A percentile compares a stretch with the other conserved stretches of the same genome.
These are phyloP conservation scores for Eciton burchellii DNA, from an alignment of 1,140 invertebrate genomes.

Conservation along the genomic window DNA sequence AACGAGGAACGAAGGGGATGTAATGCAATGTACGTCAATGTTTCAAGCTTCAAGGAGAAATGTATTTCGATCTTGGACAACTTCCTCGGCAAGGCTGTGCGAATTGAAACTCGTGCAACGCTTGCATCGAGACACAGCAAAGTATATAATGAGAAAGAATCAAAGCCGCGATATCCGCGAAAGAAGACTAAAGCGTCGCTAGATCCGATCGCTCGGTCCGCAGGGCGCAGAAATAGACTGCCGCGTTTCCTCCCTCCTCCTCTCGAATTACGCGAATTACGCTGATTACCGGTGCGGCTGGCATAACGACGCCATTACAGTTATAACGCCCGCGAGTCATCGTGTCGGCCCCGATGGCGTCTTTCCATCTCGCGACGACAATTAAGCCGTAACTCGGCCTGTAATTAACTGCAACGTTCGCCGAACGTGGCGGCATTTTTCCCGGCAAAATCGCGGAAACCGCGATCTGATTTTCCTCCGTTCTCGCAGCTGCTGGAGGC, in stretches of 20 bases:
- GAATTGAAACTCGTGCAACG: too few species aligned
- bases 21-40: too few species aligned
- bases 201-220: too few species aligned
- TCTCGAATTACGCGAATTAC: slow-evolving; percentile 14
- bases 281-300: neutral
- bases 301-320: neutral
- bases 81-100: too few species aligned
- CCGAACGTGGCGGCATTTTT: slow-evolving; percentile 1
- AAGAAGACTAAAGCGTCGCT: too few species aligned
- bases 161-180: too few species aligned
- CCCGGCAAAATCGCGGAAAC: slow-evolving; percentile 35
- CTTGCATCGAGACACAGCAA: too few species aligned
- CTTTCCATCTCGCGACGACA: slow-evolving; percentile 23
- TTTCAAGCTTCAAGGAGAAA: too few species aligned
- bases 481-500: neutral
- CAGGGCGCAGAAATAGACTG: slow-evolving; percentile 2
- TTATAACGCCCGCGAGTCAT: slow-evolving; percentile 10
- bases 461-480: neutral
- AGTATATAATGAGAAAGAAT: too few species aligned
- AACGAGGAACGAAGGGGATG: too few species aligned
- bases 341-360: neutral
- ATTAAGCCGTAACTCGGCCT: slow-evolving; percentile 11
- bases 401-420: slow-evolving; percentile 33
- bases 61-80: too few species aligned
- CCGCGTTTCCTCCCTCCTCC: neutral